These are phyloP conservation scores for Elaphurus davidianus DNA, from an alignment of 2,113 vertebrate species.

Conservation along the genomic window DNA sequence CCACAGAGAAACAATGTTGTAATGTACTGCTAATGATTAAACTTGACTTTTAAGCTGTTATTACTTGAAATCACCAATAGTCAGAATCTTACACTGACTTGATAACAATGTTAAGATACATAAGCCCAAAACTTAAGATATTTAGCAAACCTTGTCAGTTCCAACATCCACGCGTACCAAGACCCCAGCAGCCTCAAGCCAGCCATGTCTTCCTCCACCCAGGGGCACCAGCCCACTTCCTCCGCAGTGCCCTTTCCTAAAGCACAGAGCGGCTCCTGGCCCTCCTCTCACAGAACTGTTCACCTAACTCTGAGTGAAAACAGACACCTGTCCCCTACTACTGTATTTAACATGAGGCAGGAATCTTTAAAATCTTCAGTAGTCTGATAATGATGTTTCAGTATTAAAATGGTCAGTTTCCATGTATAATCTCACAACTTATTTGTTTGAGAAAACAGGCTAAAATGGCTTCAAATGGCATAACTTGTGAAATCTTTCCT, in stretches of 20 bases:
- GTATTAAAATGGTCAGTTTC: neutral
- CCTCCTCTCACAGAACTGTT: neutral
- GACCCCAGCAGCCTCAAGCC: neutral
- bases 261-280: neutral
- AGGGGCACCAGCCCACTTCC: neutral
- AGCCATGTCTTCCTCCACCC: neutral
- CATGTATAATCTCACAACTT: neutral
- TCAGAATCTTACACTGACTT: neutral
- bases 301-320: neutral
- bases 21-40: too few species aligned
- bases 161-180: neutral
- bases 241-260: neutral
- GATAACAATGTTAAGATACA: neutral
- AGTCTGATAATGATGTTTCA: neutral
- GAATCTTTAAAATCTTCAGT: neutral
- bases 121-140: neutral
- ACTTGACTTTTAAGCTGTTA: neutral
- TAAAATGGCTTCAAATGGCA: neutral
- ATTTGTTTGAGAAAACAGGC: neutral
- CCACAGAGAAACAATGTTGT: neutral
- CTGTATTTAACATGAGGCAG: neutral
- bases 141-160: neutral
- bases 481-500: neutral
- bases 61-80: neutral
- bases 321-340: neutral